Base-by-base conservation (phyloP, 1,140 invertebrate genomes). In the Orius insidiosus region DNA sequence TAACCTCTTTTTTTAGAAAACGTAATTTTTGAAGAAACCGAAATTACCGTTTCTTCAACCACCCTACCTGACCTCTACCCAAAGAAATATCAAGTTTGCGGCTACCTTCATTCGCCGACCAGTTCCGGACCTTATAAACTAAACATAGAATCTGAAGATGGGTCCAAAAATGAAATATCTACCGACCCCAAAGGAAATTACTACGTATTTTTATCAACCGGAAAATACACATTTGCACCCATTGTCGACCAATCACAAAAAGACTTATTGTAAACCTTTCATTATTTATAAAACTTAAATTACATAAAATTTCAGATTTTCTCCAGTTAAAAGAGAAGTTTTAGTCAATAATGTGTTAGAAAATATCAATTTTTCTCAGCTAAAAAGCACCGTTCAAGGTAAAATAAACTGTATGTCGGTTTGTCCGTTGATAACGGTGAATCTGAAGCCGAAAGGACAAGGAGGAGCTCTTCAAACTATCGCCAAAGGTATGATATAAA, bases 341-440 rank as follows among this genome's bases (percentile, higher is more conserved):
- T 73, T 86, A 2, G 60, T 55, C 1, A 64, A 69, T 33, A 60
- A 57, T 7, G 66, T 76, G 1, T 54, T 78, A 38, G 58, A 58
- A 11, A 70, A 74, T 24, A 63, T 86, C 0, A 63, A 69, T 40
- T 88, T 89, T 59, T 75, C 80, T 0, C 83, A 88, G 63, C 63
- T 86, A 40, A 75, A 79, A 55, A 80, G 78, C 0, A 72, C 63
- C 11, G 63, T 85, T 40, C 65, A 58, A 34, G 81, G 83, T 1
- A 63, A 63, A 24, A 62, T 87, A 1, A 58, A 69, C 42, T 85
- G 80, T 59, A 61, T 77, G 50, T 5, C 47, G 14, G 14, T 33
- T 9, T 72, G 71, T 45, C 55, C 56, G 1, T 52, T 52, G 3
- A 58, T 70, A 9, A 59, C 62, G 36, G 10, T n/a, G n/a, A 72